Conservation (phyloP, 1,140 invertebrate genomes). For the Calliphora vicina region DNA sequence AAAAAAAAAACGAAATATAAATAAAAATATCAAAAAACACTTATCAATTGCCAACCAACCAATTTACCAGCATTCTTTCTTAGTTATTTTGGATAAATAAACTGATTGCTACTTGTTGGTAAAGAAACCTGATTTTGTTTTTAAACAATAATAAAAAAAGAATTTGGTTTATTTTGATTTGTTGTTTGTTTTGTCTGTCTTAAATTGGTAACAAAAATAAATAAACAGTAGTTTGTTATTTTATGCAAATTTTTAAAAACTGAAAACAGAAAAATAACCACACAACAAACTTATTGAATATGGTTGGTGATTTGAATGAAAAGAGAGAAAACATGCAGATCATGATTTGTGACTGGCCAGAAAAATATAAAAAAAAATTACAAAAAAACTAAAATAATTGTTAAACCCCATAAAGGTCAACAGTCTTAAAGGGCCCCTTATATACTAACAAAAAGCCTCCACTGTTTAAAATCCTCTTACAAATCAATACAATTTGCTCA, state of each 20-base stretch:
- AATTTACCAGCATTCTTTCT: background rate
- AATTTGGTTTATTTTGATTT: background rate
- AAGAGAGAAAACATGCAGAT: background rate
- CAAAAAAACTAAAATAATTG: background rate
- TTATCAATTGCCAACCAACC: background rate
- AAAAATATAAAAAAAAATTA: background rate
- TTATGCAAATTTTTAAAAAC: slow-evolving; percentile 15
- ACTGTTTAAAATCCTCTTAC: background rate
- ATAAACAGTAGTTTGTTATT: slow-evolving; percentile 31
- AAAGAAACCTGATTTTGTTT: background rate
- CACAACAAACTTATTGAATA: too few species aligned
- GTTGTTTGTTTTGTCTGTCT: background rate
- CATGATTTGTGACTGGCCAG: background rate
- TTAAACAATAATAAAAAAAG: slow-evolving; percentile 11
- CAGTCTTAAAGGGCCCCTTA: background rate
- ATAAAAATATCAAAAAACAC: background rate
- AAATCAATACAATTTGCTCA: background rate
- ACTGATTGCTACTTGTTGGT: background rate
- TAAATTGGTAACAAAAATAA: slow-evolving; percentile 1
- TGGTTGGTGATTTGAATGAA: too few species aligned
- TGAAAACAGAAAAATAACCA: too few species aligned
- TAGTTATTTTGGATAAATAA: background rate
- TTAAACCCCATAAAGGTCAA: background rate
- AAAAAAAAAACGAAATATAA: too few species aligned
- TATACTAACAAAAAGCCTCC: background rate